These are phyloP conservation scores for Heteractis magnifica DNA, from an alignment of 92 coral and sea anemone genomes.

Conservation along the genomic window DNA sequence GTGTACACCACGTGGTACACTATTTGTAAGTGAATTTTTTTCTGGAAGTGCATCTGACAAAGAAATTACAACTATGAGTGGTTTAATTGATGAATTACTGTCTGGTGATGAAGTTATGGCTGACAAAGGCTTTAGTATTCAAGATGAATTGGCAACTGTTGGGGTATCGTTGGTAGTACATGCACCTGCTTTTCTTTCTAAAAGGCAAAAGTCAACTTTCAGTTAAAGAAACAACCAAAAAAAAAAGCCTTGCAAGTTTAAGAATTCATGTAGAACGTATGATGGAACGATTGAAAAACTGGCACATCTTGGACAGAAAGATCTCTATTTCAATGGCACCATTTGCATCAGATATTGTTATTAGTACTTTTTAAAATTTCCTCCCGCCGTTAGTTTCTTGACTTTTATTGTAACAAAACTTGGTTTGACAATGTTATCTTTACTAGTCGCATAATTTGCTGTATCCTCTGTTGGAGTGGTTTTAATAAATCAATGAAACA, in stretches of 20 bases:
- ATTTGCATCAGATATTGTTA: constrained; percentile 32
- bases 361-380: too few species aligned
- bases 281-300: constrained; percentile 40
- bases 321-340: constrained; percentile 32
- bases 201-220: background rate
- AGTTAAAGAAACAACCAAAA: background rate
- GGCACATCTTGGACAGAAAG: constrained; percentile 35
- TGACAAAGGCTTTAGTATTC: constrained; percentile 38
- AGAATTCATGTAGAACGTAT: constrained; percentile 35
- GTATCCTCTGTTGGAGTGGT: too few species aligned
- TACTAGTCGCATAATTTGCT: too few species aligned
- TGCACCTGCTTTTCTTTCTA: constrained; percentile 25
- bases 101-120: constrained; percentile 41
- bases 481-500: too few species aligned
- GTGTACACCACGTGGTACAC: constrained; percentile 41
- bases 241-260: constrained; percentile 43
- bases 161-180: constrained; percentile 36
- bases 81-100: constrained; percentile 1
- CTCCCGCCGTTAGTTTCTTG: too few species aligned
- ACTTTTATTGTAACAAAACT: too few species aligned
- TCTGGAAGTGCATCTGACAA: constrained; percentile 32
- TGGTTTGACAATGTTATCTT: too few species aligned
- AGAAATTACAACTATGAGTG: constrained; percentile 43
- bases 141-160: constrained; percentile 42
- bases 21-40: constrained; percentile 40